These are phyloP conservation scores for Ctenoplectra terminalis DNA, from an alignment of 1,140 invertebrate genomes.

Conservation along the genomic window DNA sequence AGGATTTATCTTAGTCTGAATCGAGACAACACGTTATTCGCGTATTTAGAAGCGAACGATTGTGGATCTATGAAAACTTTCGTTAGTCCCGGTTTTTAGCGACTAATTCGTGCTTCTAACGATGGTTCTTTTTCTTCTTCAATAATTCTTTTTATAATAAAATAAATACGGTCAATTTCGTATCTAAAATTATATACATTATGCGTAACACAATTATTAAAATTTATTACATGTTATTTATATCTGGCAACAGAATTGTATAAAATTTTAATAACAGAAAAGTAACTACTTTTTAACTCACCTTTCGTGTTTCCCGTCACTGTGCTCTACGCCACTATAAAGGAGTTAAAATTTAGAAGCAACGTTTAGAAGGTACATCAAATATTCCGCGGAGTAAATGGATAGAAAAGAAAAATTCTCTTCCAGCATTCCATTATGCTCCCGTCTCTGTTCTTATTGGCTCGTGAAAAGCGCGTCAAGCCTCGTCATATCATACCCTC, in stretches of 20 bases:
- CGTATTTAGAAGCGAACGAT: background rate
- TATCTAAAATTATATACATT: too few relatives aligned
- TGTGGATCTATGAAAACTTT: background rate
- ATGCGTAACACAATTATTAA: too few relatives aligned
- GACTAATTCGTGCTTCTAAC: background rate
- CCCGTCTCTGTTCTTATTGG: constrained; percentile 13
- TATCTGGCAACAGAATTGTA: too few relatives aligned
- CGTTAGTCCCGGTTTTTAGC: background rate
- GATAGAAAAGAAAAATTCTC: constrained; percentile 6
- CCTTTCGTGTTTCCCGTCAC: too few relatives aligned
- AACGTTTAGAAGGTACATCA: background rate
- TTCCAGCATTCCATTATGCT: constrained; percentile 12
- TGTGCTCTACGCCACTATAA: too few relatives aligned
- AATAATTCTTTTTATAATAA: too few relatives aligned
- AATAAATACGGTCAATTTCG: too few relatives aligned
- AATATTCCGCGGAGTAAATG: background rate
- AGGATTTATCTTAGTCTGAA: background rate
- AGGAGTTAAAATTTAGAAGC: background rate
- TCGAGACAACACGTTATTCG: background rate
- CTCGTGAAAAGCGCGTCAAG: constrained; percentile 48
- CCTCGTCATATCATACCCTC: constrained; percentile 40
- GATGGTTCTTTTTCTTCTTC: too few relatives aligned
- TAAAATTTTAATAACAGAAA: too few relatives aligned
- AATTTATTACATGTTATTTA: too few relatives aligned
- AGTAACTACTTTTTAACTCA: too few relatives aligned